A percentile compares a stretch with the other conserved stretches of the same genome.
phyloP scores from a whole-genome alignment of 2,113 vertebrate genomes.

The Bubo bubo region DNA sequence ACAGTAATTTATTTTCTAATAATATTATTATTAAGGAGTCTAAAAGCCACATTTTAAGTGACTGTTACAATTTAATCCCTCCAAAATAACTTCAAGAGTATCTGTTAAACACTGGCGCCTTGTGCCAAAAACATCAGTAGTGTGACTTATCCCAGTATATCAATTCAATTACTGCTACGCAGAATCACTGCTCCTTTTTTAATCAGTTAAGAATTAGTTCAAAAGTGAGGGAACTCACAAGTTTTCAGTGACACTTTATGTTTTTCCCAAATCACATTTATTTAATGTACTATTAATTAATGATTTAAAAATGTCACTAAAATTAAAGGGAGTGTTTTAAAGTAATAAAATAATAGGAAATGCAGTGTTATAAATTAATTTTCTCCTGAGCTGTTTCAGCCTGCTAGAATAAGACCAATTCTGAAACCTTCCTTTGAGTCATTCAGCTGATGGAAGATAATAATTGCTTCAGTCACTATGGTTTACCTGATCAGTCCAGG shows the following conservation, averaged over 20 bases:
- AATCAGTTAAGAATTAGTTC: constrained; percentile 34
- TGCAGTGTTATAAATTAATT: not conserved
- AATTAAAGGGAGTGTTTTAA: constrained; percentile 23
- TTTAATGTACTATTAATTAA: constrained; percentile 35
- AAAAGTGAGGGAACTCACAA: constrained; percentile 40
- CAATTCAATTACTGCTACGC: constrained; percentile 14
- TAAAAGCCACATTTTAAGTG: not conserved
- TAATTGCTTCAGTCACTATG: not conserved
- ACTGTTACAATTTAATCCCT: constrained; percentile 1
- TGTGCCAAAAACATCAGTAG: constrained; percentile 11
- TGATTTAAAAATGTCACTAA: not conserved
- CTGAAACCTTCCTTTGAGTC: not conserved
- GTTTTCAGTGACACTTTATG: constrained; percentile 26
- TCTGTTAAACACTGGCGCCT: not conserved
- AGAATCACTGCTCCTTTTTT: constrained; percentile 1
- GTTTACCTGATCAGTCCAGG: not conserved
- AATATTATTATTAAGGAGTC: constrained; percentile 5
- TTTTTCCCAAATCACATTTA: constrained; percentile 41
- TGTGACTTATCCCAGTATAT: constrained; percentile 1
- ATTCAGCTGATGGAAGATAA: not conserved
- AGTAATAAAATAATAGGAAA: constrained; percentile 1
- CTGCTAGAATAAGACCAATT: not conserved
- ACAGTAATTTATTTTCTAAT: constrained; percentile 7
- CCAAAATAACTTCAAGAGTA: not conserved
- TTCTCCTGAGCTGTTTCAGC: not conserved